Evolutionary conservation across 2,113 vertebrate genomes (phyloP).

Genomic region (Callaeas wilsoni): DNA sequence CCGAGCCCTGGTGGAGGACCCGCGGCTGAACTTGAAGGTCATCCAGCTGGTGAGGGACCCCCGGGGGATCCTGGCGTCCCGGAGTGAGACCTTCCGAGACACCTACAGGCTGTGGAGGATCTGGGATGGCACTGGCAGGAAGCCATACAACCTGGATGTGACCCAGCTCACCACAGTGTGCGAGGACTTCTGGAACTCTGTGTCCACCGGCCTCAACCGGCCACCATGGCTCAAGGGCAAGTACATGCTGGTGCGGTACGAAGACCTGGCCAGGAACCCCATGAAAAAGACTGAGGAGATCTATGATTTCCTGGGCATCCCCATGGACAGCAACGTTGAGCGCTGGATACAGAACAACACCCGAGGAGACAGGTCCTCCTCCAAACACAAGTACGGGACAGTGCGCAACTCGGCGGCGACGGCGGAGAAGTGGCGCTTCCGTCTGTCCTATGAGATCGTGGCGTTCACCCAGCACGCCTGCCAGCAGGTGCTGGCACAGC

Average conservation of each 20-base stretch:
- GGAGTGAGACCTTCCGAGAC: conserved; percentile 94
- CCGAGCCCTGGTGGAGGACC: conserved; percentile 89
- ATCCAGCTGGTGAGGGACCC: conserved; percentile 95
- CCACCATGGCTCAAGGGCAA: conserved; percentile 92
- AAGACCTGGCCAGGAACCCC: conserved; percentile 92
- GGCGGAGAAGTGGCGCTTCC: conserved; percentile 93
- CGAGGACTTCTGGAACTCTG: conserved; percentile 91
- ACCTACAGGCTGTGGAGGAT: conserved; percentile 94
- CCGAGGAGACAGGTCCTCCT: conserved; percentile 84
- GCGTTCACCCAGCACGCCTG: conserved; percentile 91
- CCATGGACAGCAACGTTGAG: conserved; percentile 86
- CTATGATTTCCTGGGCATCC: conserved; percentile 89
- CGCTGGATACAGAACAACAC: conserved; percentile 97
- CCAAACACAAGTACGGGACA: conserved; percentile 93
- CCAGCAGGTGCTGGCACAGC: conserved; percentile 84
- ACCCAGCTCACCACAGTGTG: conserved; percentile 91
- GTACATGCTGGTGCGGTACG: conserved; percentile 95
- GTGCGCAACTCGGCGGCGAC: conserved; percentile 92
- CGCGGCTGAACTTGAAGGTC: conserved; percentile 91
- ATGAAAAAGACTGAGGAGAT: conserved; percentile 93
- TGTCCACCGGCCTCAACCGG: conserved; percentile 85
- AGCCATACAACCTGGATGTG: conserved; percentile 90
- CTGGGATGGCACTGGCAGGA: conserved; percentile 91
- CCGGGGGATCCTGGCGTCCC: conserved; percentile 89
- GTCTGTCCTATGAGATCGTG: conserved; percentile 92